phyloP scores from a whole-genome alignment of 2,113 vertebrate species.

The Patagioenas fasciata region DNA sequence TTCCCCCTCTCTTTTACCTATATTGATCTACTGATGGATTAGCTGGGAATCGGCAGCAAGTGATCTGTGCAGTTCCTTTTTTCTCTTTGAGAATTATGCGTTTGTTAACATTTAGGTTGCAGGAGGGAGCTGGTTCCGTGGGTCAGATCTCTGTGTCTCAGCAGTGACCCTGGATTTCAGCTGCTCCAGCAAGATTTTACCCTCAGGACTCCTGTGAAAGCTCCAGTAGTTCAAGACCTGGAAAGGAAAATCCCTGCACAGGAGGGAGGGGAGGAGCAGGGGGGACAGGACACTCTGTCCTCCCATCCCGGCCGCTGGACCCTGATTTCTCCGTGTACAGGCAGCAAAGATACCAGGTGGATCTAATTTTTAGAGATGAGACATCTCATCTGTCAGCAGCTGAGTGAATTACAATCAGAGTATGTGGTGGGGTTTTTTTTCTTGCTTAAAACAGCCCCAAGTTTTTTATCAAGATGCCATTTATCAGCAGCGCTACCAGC shows the following conservation, averaged over 20 bases:
- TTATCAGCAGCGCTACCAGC: conserved; percentile 11
- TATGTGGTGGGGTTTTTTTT: neutral
- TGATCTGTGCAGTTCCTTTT: neutral
- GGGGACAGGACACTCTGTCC: neutral
- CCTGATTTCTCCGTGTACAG: neutral
- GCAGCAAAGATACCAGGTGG: neutral
- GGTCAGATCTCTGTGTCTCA: neutral
- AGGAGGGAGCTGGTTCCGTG: neutral
- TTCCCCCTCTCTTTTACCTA: conserved; percentile 4
- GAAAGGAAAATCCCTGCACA: neutral
- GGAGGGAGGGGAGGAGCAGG: neutral
- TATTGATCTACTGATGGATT: neutral
- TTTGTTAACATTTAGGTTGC: neutral
- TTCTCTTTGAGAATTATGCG: neutral
- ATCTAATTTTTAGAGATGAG: conserved; percentile 33
- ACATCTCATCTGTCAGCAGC: conserved; percentile 39
- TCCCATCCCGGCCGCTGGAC: neutral
- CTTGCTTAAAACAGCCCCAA: conserved; percentile 4
- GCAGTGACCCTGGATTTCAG: conserved; percentile 7
- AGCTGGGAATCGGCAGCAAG: neutral
- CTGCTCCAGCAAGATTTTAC: neutral
- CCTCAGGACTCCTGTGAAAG: neutral
- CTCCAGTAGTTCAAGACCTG: neutral
- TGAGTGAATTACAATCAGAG: conserved; percentile 34
- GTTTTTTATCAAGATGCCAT: conserved; percentile 58